A percentile compares a stretch with the other conserved stretches of the same genome.
Evolutionary conservation across 2,113 vertebrate genomes (phyloP).

Genomic region (Tupaia tana): DNA sequence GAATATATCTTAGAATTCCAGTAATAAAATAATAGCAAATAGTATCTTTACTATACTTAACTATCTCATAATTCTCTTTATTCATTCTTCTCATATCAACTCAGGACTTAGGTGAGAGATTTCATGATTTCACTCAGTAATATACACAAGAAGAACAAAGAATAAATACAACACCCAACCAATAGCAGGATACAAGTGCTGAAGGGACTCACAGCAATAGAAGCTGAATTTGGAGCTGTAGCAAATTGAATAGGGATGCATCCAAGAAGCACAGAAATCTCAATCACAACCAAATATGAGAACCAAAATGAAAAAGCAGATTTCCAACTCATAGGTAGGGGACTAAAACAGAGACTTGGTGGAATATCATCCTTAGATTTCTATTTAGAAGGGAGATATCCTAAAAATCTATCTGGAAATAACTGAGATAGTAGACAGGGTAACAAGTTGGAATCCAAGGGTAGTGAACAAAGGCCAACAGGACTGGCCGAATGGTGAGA

Average conservation of each 20-base stretch:
- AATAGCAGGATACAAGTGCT: background rate
- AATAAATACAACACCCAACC: background rate
- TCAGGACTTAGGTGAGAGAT: background rate
- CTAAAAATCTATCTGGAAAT: background rate
- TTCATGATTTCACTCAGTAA: background rate
- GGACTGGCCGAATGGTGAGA: background rate
- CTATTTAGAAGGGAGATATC: background rate
- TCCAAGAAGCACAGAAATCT: background rate
- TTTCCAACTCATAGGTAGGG: background rate
- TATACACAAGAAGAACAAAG: background rate
- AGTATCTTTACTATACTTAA: background rate
- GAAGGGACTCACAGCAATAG: background rate
- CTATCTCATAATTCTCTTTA: background rate
- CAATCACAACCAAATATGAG: slow-evolving; percentile 32
- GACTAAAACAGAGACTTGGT: background rate
- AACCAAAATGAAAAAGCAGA: slow-evolving; percentile 9
- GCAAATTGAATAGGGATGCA: background rate
- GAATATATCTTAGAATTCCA: background rate
- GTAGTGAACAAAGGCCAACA: background rate
- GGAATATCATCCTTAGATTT: slow-evolving; percentile 18
- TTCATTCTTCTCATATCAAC: background rate
- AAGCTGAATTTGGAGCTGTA: slow-evolving; percentile 21
- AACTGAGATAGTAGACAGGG: background rate
- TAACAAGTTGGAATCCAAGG: background rate
- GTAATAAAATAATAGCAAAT: background rate